These are phyloP conservation scores for Bolinopsis microptera DNA, from an alignment of 37 sponge, comb jelly and placozoan genomes.

Conservation along the genomic window DNA sequence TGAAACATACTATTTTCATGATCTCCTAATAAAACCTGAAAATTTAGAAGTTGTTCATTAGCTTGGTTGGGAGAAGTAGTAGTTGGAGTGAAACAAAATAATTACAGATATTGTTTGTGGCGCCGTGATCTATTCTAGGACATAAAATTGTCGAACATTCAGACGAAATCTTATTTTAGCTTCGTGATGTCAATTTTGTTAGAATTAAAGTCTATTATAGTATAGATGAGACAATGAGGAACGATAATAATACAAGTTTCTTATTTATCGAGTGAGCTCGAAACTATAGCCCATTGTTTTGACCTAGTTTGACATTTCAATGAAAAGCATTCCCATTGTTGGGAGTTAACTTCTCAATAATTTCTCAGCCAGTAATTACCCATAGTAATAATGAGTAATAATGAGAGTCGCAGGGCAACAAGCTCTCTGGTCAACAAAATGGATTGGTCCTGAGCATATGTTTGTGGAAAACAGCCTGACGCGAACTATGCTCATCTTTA, in stretches of 20 bases:
- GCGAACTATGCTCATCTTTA: background rate
- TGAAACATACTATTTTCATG: background rate
- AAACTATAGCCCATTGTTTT: background rate
- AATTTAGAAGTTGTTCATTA: background rate
- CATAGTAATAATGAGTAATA: too few relatives aligned
- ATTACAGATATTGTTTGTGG: too few relatives aligned
- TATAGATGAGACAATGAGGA: background rate
- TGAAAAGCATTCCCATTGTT: background rate
- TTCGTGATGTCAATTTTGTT: too few relatives aligned
- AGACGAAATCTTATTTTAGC: too few relatives aligned
- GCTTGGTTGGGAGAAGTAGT: background rate
- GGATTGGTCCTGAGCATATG: background rate
- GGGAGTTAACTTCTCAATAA: background rate
- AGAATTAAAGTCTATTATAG: background rate
- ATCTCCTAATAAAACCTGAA: background rate
- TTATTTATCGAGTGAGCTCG: background rate
- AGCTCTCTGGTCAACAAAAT: background rate
- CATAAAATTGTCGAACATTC: too few relatives aligned
- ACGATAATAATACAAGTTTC: background rate
- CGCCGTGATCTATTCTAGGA: too few relatives aligned
- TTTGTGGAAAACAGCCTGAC: background rate
- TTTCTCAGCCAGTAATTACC: background rate
- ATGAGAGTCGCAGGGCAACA: background rate
- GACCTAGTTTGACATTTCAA: background rate
- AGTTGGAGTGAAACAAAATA: too few relatives aligned